These are phyloP conservation scores for Rhinolophus ferrumequinum DNA, from an alignment of 2,113 vertebrate species.

Conservation along the genomic window DNA sequence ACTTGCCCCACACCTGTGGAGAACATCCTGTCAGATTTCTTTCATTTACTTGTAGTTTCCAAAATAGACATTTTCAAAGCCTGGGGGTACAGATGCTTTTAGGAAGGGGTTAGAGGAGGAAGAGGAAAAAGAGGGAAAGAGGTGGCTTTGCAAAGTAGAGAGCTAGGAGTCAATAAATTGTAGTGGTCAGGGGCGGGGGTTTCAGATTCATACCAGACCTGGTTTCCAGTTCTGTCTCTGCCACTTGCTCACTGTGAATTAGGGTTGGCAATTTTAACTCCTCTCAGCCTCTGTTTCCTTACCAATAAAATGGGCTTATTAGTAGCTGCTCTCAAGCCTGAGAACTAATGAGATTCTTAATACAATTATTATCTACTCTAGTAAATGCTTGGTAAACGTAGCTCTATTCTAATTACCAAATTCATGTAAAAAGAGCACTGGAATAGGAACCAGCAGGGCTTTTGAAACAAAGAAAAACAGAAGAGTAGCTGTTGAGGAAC, in stretches of 20 bases:
- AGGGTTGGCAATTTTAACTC: neutral
- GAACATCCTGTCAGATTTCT: neutral
- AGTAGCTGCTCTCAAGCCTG: neutral
- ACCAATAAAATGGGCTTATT: neutral
- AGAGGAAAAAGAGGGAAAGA: neutral
- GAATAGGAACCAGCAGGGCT: neutral
- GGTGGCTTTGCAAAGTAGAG: neutral
- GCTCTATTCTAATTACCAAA: neutral
- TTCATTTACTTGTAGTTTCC: slow-evolving; percentile 47
- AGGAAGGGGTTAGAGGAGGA: neutral
- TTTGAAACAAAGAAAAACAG: neutral
- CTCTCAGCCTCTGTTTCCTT: neutral
- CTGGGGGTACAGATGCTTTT: neutral
- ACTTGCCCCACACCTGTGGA: neutral
- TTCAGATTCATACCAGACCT: neutral
- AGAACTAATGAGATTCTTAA: neutral
- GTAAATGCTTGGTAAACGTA: neutral
- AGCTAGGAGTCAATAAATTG: neutral
- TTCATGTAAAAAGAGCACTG: neutral
- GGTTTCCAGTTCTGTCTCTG: neutral
- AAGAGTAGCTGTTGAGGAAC: neutral
- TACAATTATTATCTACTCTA: neutral
- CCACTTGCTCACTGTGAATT: neutral
- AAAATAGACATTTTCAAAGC: slow-evolving; percentile 18
- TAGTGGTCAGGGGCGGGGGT: neutral